Base-by-base conservation (phyloP, 2,113 vertebrate genomes). In the Zootoca vivipara region DNA sequence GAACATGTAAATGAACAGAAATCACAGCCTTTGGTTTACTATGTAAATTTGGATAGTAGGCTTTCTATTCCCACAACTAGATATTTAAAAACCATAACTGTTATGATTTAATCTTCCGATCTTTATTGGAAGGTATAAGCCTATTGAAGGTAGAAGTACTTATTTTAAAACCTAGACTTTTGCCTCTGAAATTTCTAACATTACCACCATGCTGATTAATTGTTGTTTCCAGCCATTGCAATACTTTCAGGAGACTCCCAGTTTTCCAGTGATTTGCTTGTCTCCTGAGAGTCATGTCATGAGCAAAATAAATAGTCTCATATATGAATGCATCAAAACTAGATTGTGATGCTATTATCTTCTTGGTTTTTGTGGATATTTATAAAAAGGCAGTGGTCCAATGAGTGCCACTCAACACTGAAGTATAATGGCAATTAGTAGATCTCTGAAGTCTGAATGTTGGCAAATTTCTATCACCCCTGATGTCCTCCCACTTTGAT, bases 361-460 rank as follows among this genome's bases (percentile, higher is more conserved):
- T 90, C 88, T 93, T 88, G 69, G 2, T 78, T 88, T 13, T 1
- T 0, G 40, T 22, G 83, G 58, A 28, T 64, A 81, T 88, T 78
- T 3, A 1, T 10, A 78, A 91, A 58, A 7, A 56, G 42, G 81
- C 56, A 56, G 62, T 1, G 15, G 77, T 83, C 35, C 62, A 84
- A 46, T 3, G 40, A 93, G 56, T 3, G 28, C 5, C 69, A 89
- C 75, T 65, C 22, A 15, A 62, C 42, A 85, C 74, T 56, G 75
- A 85, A 82, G 78, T 20, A 0, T 0, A 0, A 70, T 26, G 73
- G 1, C 58, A 82, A 10, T 81, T 78, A 87, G 0, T 83, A 38
- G 15, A 79, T 89, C 72, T 89, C 86, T 35, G 26, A 30, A 87
- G 86, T 6, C 85, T 4, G 62, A 28, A 16, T 40, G 0, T 0